Base-by-base conservation (phyloP, 2,888 invertebrate species). In the Falcaria lacertinaria region DNA sequence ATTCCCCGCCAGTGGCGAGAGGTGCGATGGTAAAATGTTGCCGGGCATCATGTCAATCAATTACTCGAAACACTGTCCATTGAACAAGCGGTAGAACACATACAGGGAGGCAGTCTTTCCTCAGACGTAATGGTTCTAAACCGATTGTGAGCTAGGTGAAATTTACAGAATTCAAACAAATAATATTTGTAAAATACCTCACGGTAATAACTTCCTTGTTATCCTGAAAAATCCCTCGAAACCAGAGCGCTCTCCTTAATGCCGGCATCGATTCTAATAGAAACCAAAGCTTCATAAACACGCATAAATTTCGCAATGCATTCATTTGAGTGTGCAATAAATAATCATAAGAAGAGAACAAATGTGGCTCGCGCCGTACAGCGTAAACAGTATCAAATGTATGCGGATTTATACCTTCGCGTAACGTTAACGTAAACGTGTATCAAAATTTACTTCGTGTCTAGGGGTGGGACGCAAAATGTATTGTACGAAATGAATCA, bases 381-480 rank as follows among this genome's bases (percentile, higher is more conserved):
- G 54, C 57, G 69, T 72, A 69, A 71, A 72, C 66, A 70, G 51
- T 61, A 63, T 60, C 51, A 60, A 59, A 56, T 54, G 52, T 55
- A 61, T 59, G 54, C 54, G 57, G 60, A 71, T 71, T 71, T 69
- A 65, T 63, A 58, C 57, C 57, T 52, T 56, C 52, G 59, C 61
- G 54, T 55, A 66, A 59, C 58, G 62, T 53, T 51, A 57, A 64
- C 51, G 60, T 59, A 55, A 55, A 60, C 54, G 52, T 44, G 47
- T 39, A 47, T 37, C 41, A 7, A 32, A 33, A 25, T 22, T 38
- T 34, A 34, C 36, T 15, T 16, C 37, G 33, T 15, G 25, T 8
- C 13, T 38, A 15, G 34, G n/a, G 33, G 8, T 19, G 36, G 19
- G 36, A 16, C n/a, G 28, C 32, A 32, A 15, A 13, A 2, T 14